phyloP scores from a whole-genome alignment of 2,113 vertebrate genomes.

The Pteruthius melanotis region DNA sequence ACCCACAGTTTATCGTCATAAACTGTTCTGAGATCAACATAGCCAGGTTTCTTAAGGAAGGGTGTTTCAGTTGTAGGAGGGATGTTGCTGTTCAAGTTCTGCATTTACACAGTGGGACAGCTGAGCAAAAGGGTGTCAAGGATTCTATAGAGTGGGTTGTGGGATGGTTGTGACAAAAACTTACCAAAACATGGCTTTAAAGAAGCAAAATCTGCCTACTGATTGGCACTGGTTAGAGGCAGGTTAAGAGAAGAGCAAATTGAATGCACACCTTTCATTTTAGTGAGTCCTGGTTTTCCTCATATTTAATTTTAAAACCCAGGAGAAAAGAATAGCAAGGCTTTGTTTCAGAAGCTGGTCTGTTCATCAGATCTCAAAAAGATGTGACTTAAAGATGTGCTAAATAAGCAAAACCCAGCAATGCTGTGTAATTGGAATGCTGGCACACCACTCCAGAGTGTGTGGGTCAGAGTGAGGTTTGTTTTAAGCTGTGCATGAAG shows the following conservation, averaged over 20 bases:
- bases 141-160: background rate
- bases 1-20: background rate
- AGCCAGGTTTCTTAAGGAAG: background rate
- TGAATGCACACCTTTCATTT: background rate
- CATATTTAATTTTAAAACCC: background rate
- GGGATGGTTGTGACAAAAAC: background rate
- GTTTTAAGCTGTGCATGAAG: background rate
- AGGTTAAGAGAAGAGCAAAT: background rate
- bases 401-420: background rate
- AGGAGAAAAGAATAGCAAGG: background rate
- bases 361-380: background rate
- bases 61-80: background rate
- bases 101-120: background rate
- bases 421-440: background rate
- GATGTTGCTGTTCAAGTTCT: background rate
- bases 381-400: background rate
- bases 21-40: background rate
- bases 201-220: background rate
- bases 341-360: background rate
- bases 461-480: background rate
- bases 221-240: background rate
- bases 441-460: no score
- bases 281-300: background rate
- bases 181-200: background rate
- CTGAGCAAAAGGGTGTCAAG: background rate